These are phyloP conservation scores for Ptychoptera contaminata DNA, from an alignment of 2,888 invertebrate genomes.

Conservation along the genomic window DNA sequence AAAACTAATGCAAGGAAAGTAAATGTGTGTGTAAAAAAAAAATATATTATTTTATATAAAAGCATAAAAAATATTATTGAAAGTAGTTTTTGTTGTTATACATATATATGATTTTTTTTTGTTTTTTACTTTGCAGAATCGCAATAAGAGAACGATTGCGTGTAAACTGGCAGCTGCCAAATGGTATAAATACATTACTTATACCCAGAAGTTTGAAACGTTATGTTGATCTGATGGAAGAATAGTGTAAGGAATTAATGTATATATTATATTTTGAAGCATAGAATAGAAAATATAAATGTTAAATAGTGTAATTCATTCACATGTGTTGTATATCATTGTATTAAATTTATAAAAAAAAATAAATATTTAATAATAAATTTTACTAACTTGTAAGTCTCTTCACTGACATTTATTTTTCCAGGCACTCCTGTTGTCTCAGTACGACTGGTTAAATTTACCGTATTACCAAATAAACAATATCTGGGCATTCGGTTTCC, in stretches of 20 bases:
- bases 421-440: slow-evolving; percentile 85
- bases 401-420: slow-evolving; percentile 80
- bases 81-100: background rate
- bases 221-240: slow-evolving; percentile 59
- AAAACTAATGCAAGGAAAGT: no score
- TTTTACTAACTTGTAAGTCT: slow-evolving; percentile 63
- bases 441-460: slow-evolving; percentile 82
- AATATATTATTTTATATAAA: background rate
- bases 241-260: slow-evolving; percentile 28
- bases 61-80: background rate
- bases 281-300: background rate
- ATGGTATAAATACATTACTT: slow-evolving; percentile 51
- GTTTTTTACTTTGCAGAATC: slow-evolving; percentile 33
- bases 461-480: slow-evolving; percentile 86
- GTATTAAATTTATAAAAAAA: background rate
- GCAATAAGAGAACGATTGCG: slow-evolving; percentile 47
- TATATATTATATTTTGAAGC: background rate
- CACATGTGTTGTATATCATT: background rate
- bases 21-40: background rate
- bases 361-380: slow-evolving; percentile 7
- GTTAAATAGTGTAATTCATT: background rate
- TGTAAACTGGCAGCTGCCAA: slow-evolving; percentile 54
- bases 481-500: slow-evolving; percentile 90
- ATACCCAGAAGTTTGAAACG: slow-evolving; percentile 48
- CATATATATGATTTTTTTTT: slow-evolving; percentile 1